Evolutionary conservation across 2,113 vertebrate genomes (phyloP), one percentile per base, ranked within the genome.

Genomic region (Oxyura jamaicensis): DNA sequence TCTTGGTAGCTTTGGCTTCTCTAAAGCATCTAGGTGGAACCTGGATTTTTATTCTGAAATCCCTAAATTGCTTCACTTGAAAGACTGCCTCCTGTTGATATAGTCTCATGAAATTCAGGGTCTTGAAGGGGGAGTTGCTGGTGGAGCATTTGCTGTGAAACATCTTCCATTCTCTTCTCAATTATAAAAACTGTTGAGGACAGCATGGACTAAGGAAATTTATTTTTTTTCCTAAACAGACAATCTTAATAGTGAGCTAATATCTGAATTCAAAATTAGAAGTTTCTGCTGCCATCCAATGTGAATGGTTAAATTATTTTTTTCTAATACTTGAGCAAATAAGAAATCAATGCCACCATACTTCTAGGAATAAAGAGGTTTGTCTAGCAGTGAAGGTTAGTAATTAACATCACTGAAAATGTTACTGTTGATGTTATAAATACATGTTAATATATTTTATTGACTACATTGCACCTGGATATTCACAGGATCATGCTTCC

Each of bases 401-500:
- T 31, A 80, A n/a, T 41, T 65, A 74, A 1, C 23, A 50, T 26
- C 22, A 39, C 11, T 63, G 58, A 74, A 72, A 76, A 69, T 46
- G 63, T 80, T 39, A 29, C 33, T 48, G 18, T 41, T 25, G 23
- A 11, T 11, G 21, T 42, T 42, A 42, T 48, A 48, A 48, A 48
- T 48, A 21, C 19, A 21, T 8, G 20, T 48, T 19, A 76, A 48
- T 1, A 23, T 83, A 41, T 88, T 93, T 88, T 69, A 42, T 8
- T 0, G 5, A 21, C 10, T 62, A 3, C 50, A n/a, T 1, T 29
- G 33, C 55, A 66, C 18, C 50, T 78, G n/a, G 3, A 1, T 28
- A 9, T 25, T 10, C 19, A 48, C 10, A 58, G 29, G 8, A 58
- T 19, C 3, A 1, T 23, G 10, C 35, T 83, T 86, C 28, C 15